Conservation (phyloP, 2,888 invertebrate species). For the Heteromyza rotundicornis region DNA sequence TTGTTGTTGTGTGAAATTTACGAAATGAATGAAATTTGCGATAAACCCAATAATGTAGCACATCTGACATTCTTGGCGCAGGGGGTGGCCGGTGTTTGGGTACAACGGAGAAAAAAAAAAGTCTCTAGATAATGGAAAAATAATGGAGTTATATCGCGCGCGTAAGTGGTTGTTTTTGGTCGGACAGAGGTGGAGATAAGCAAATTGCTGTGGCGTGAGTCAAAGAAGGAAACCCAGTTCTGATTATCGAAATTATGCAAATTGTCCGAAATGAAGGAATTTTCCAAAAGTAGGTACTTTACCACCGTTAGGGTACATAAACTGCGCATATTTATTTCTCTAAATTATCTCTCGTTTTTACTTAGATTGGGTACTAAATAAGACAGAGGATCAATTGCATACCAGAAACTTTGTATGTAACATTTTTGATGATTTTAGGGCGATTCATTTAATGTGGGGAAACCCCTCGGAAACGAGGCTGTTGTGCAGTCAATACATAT, state of each 20-base stretch:
- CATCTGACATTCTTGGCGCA: background rate
- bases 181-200: background rate
- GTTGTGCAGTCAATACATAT: no score
- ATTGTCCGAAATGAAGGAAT: no score
- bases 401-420: no score
- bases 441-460: no score
- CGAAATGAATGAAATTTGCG: constrained; percentile 5
- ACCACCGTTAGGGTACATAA: no score
- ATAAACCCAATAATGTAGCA: background rate
- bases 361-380: no score
- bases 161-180: background rate
- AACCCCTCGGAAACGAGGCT: no score
- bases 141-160: background rate
- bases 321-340: no score
- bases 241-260: background rate
- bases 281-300: no score
- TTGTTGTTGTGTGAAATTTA: background rate
- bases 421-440: no score
- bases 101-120: background rate
- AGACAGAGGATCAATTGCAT: no score
- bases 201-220: background rate
- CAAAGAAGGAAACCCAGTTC: background rate
- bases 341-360: no score
- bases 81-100: background rate
- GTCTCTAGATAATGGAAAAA: constrained; percentile 1